Conservation (phyloP, 2,113 vertebrate species). For the Aegypius monachus region DNA sequence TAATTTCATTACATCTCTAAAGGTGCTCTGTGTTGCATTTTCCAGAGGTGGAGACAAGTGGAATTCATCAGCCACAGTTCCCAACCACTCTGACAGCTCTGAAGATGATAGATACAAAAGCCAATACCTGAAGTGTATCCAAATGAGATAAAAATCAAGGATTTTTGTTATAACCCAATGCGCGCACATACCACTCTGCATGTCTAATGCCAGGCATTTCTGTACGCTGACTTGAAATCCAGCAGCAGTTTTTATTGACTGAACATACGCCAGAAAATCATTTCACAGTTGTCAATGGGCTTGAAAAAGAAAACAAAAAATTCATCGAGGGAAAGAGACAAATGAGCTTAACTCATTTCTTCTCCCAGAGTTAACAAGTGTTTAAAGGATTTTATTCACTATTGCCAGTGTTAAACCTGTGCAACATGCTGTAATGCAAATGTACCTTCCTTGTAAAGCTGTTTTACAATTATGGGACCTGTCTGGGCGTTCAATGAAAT, state of each 20-base stretch:
- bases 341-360: slow-evolving; percentile 33
- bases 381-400: slow-evolving; percentile 15
- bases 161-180: not conserved
- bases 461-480: not conserved
- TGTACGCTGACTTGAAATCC: not conserved
- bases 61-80: not conserved
- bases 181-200: not conserved
- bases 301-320: slow-evolving; percentile 42
- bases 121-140: not conserved
- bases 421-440: not conserved
- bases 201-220: not conserved
- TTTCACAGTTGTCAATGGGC: not conserved
- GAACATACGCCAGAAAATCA: slow-evolving; percentile 14
- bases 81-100: not conserved
- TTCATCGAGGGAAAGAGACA: slow-evolving; percentile 12
- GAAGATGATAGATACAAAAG: not conserved
- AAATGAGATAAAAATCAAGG: not conserved
- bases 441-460: not conserved
- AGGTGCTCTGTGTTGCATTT: not conserved
- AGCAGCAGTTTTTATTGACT: slow-evolving; percentile 29
- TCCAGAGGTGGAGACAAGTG: not conserved
- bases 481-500: not conserved
- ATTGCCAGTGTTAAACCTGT: not conserved
- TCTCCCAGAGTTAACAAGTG: slow-evolving; percentile 16
- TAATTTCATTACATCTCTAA: not conserved